Evolutionary conservation across 2,797 vertebrate genomes (phyloP), one percentile per base, ranked within the genome.

Genomic region (Clarias laeviceps): DNA sequence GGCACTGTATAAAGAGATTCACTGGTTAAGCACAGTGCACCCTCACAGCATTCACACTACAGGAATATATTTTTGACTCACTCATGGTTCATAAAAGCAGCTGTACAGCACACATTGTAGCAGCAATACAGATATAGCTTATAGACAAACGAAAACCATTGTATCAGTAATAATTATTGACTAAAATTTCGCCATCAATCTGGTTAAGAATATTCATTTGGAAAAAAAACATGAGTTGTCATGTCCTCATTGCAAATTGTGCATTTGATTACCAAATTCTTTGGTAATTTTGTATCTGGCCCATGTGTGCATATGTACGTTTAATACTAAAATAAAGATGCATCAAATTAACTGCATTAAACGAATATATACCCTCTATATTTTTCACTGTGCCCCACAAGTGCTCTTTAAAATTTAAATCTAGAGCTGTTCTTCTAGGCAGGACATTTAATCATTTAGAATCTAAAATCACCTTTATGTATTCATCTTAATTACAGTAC

Each of bases 391-490:
- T 14, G 69, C 22, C 11, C 24, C 37, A 37, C 68, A 70, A 70
- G 68, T 40, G 34, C 20, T 40, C 66, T 22, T 72, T 17, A 12
- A 32, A 37, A 20, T 68, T 22, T 34, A 3, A 72, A 72, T 29
- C n/a, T 76, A 56, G 17, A 56, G 15, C 73, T n/a, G 24, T 73
- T 5, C 70, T n/a, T 50, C 11, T 2, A 59, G 69, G 54, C 50
- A 20, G 54, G 85, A 64, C 64, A 59, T 83, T 78, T 69, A 82
- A 61, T 83, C 54, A 62, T 70, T 66, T 79, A 37, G 0, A 32
- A 57, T 83, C 73, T 86, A n/a, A 69, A 66, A 86, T 86, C 81
- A 72, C 56, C 74, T 72, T 80, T 66, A 83, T 65, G 64, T 83
- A 79, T 86, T 83, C 79, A 64, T 37, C 59, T 80, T 77, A 82